Evolutionary conservation across 2,113 vertebrate species (phyloP).

Genomic region (Dromiciops gliroides): DNA sequence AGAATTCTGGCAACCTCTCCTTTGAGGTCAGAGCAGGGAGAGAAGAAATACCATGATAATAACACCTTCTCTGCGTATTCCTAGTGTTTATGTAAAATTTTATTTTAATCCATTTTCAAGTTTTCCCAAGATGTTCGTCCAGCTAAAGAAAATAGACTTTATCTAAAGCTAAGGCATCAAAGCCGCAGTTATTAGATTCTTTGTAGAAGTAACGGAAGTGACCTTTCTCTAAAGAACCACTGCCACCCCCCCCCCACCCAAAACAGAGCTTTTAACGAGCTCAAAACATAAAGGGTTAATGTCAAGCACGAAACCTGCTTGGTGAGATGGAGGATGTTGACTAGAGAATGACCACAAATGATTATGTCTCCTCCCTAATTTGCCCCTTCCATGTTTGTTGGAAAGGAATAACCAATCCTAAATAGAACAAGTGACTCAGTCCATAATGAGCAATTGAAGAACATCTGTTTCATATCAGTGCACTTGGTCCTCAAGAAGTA

Average conservation of each 20-base stretch:
- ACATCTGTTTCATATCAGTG: background rate
- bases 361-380: background rate
- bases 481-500: background rate
- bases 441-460: background rate
- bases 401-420: background rate
- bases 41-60: background rate
- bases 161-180: background rate
- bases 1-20: background rate
- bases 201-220: background rate
- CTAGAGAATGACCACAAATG: conserved; percentile 3
- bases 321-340: background rate
- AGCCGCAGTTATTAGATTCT: background rate
- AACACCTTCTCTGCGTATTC: background rate
- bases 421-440: background rate
- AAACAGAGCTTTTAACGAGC: conserved; percentile 5
- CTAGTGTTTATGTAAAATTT: conserved; percentile 17
- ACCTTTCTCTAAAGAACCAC: background rate
- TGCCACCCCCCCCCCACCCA: background rate
- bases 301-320: conserved; percentile 6
- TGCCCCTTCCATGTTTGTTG: conserved; percentile 15
- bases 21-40: background rate
- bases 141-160: background rate
- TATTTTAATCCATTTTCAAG: conserved; percentile 21
- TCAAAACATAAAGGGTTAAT: background rate
- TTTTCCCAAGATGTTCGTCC: conserved; percentile 16